Evolutionary conservation across 2,797 vertebrate species (phyloP).

Genomic region (Onychomys torridus): DNA sequence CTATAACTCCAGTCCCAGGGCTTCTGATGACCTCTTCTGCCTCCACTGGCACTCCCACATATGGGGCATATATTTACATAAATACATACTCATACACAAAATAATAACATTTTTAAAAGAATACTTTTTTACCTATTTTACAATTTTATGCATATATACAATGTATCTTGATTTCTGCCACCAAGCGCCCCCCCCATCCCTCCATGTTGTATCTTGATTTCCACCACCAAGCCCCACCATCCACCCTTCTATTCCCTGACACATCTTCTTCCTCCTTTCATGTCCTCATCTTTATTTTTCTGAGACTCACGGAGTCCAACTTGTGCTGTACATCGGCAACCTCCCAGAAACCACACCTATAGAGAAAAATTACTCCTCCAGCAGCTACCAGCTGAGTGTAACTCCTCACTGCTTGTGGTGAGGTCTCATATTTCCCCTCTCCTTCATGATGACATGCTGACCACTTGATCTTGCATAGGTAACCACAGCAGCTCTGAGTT

Average conservation of each 20-base stretch:
- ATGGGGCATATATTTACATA: neutral
- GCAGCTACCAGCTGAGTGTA: neutral
- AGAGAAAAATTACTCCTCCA: neutral
- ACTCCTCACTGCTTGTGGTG: neutral
- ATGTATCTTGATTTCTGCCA: neutral
- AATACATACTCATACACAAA: neutral
- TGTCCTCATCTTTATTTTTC: neutral
- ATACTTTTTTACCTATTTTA: neutral
- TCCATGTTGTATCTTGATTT: too few relatives aligned
- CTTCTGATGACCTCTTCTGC: too few relatives aligned
- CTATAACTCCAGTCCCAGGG: neutral
- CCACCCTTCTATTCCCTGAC: fast-evolving
- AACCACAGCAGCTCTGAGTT: neutral
- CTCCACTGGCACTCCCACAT: neutral
- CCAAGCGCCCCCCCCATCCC: neutral
- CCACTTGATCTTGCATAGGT: too few relatives aligned
- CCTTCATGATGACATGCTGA: neutral
- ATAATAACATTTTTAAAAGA: neutral
- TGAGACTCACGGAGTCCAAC: neutral
- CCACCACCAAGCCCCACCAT: neutral
- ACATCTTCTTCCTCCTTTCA: neutral
- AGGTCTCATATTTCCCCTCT: neutral
- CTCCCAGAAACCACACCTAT: neutral
- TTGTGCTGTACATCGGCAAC: neutral
- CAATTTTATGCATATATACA: neutral